Evolutionary conservation across 2,797 vertebrate species (phyloP).

Genomic region (Typhlichthys subterraneus): DNA sequence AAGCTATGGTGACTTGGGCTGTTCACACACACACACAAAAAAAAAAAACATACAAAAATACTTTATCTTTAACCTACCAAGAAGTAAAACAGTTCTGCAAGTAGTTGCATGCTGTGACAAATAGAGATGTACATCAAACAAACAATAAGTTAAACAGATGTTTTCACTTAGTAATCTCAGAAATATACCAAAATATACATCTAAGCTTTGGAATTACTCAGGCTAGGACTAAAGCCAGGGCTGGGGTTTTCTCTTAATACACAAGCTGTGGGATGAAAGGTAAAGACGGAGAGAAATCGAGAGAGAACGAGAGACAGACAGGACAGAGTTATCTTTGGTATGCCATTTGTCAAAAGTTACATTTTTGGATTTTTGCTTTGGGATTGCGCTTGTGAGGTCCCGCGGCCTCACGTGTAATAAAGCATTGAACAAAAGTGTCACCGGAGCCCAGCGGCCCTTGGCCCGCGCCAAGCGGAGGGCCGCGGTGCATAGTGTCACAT

Average conservation of each 20-base stretch:
- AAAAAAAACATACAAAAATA: slow-evolving; percentile 99
- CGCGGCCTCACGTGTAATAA: slow-evolving; percentile 85
- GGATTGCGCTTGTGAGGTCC: slow-evolving; percentile 97
- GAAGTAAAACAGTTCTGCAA: slow-evolving; percentile 96
- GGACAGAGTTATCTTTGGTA: slow-evolving; percentile 95
- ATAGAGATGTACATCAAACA: slow-evolving; percentile 93
- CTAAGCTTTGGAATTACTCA: slow-evolving; percentile 99
- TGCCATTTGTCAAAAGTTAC: slow-evolving; percentile 98
- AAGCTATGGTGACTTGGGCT: slow-evolving; percentile 94
- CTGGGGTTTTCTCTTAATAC: slow-evolving; percentile 98
- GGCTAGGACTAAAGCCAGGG: slow-evolving; percentile 99
- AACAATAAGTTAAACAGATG: slow-evolving; percentile 85
- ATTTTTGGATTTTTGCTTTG: slow-evolving; percentile 99
- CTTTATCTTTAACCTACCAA: slow-evolving; percentile 98
- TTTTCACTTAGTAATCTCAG: slow-evolving; percentile 88
- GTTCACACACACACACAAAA: slow-evolving; percentile 91
- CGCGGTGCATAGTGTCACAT: slow-evolving; percentile 98
- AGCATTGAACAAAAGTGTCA: slow-evolving; percentile 86
- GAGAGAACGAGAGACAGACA: slow-evolving; percentile 51
- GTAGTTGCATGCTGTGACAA: slow-evolving; percentile 99
- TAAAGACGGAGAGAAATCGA: slow-evolving; percentile 60
- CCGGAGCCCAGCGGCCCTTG: slow-evolving; percentile 78
- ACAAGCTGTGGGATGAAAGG: slow-evolving; percentile 95
- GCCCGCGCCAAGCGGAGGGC: slow-evolving; percentile 89
- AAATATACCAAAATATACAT: slow-evolving; percentile 99